Evolutionary conservation across 1,140 invertebrate genomes (phyloP), one percentile per base, ranked within the genome.

Genomic region (Sinella curviseta): DNA sequence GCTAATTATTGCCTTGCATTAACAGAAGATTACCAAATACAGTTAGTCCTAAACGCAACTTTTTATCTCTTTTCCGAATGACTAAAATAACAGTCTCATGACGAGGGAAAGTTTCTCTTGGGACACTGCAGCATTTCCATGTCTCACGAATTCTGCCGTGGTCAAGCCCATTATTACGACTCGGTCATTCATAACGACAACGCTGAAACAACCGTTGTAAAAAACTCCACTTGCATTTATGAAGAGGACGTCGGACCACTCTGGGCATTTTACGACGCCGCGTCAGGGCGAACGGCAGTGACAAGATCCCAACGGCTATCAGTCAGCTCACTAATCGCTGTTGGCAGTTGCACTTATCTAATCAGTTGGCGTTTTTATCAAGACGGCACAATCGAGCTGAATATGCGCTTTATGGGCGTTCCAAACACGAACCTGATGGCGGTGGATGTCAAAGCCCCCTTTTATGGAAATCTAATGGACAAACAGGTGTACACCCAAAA

Each of bases 371-470:
- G 39, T 14, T 75, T 75, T 30, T 75, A 75, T 24, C 8, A 8
- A 24, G 74, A 75, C 31, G 74, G 12, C 35, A 75, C 74, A 4
- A 48, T 75, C n/a, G 35, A 75, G 31, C 17, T 75, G 3, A n/a
- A 12, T 28, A 75, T 75, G 1, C 8, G 31, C 3, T 3, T 75
- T 8, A 48, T 24, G 4, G 74, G 74, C 1, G 39, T 75, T 12
- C 4, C 39, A 20, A 24, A 2, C n/a, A 48, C 74, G 2, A 75
- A 75, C 24, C 24, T 75, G 24, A n/a, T 75, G 34, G 74, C 74
- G 1, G 35, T 48, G 24, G 74, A 54, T 36, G 74, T 54, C 14
- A 75, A 36, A 17, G 35, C 74, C 39, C 35, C 74, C 2, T 24
- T 24, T 4, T 75, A 75, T 75, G 74, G 74, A 28, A 28, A n/a